A percentile compares a stretch with the other conserved stretches of the same genome.
These are phyloP conservation scores for Takifugu rubripes DNA, from an alignment of 2,797 vertebrate genomes.

Conservation along the genomic window DNA sequence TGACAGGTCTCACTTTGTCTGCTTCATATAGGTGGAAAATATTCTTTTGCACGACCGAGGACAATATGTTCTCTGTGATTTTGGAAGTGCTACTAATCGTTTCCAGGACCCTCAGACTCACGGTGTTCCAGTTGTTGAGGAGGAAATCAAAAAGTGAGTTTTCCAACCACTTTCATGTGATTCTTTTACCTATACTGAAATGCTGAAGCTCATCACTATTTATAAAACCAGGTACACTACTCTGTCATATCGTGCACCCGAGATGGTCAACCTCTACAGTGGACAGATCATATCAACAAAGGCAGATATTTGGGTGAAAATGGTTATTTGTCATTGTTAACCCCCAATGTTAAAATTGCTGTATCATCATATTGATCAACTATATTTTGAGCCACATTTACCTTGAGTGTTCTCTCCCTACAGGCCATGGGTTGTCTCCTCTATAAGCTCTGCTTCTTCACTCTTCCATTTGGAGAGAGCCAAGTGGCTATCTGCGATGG, in stretches of 20 bases:
- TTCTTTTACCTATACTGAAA: not conserved
- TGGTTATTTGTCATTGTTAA: not conserved
- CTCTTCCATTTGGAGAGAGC: conserved; percentile 96
- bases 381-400: conserved; percentile 4
- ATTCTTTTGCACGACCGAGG: conserved; percentile 96
- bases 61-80: conserved; percentile 97
- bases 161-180: not conserved
- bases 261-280: conserved; percentile 97
- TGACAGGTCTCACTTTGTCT: conserved; percentile 9
- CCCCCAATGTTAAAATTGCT: too few relatives aligned
- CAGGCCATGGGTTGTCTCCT: conserved; percentile 97
- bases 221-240: conserved; percentile 88
- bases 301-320: conserved; percentile 95
- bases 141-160: conserved; percentile 97
- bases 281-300: conserved; percentile 94
- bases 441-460: conserved; percentile 98
- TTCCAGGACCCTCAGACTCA: conserved; percentile 94
- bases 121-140: conserved; percentile 88
- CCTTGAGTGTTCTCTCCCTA: conserved; percentile 18
- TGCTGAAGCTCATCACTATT: conserved; percentile 18
- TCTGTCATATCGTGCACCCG: conserved; percentile 93
- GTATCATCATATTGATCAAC: not conserved
- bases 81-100: conserved; percentile 94
- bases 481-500: conserved; percentile 98
- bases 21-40: conserved; percentile 88